A percentile compares a stretch with the other conserved stretches of the same genome.
These are phyloP conservation scores for Channa argus DNA, from an alignment of 2,113 vertebrate genomes.

Conservation along the genomic window DNA sequence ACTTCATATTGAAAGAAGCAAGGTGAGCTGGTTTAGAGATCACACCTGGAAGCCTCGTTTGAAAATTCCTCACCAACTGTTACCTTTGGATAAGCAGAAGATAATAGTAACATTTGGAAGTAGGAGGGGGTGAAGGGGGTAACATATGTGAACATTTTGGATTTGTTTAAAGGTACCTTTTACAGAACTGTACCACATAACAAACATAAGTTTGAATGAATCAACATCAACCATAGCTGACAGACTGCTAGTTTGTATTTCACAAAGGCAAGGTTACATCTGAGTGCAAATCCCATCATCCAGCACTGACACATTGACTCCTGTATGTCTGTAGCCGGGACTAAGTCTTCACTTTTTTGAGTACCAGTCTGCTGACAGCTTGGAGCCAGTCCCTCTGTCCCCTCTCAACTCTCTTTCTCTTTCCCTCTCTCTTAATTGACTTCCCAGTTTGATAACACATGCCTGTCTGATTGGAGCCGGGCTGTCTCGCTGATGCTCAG, in stretches of 20 bases:
- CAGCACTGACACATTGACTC: constrained; percentile 60
- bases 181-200: not conserved
- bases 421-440: constrained; percentile 81
- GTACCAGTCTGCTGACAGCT: constrained; percentile 76
- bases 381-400: constrained; percentile 75
- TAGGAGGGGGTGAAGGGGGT: too few relatives aligned
- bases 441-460: constrained; percentile 84
- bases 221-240: constrained; percentile 8
- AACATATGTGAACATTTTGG: not conserved
- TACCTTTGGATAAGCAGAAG: not conserved
- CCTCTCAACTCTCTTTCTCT: constrained; percentile 39
- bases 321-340: constrained; percentile 69
- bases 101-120: not conserved
- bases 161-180: not conserved
- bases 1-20: too few relatives aligned
- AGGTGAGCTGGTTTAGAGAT: too few relatives aligned
- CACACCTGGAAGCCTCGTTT: too few relatives aligned
- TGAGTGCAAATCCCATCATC: constrained; percentile 53
- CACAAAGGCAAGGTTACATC: constrained; percentile 51
- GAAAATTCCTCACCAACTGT: too few relatives aligned
- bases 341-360: constrained; percentile 63
- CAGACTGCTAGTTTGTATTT: constrained; percentile 21
- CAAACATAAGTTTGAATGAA: not conserved
- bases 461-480: constrained; percentile 83
- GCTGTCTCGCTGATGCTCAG: constrained; percentile 83